Conservation (phyloP, 64 coral and sea anemone species). For the Pocillopora damicornis region DNA sequence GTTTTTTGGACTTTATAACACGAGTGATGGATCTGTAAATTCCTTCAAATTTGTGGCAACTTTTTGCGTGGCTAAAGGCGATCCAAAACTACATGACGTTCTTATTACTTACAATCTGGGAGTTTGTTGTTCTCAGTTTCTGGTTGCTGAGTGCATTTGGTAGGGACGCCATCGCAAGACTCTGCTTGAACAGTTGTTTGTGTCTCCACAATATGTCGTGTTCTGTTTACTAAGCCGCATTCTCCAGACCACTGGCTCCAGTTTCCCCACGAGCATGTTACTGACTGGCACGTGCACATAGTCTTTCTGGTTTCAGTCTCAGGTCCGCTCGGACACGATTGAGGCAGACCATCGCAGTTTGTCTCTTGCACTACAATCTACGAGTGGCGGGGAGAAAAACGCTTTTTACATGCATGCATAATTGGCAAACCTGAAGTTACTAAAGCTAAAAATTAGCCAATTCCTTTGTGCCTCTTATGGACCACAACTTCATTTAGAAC, state of each 20-base stretch:
- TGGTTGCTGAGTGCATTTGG: conserved; percentile 37
- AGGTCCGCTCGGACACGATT: conserved; percentile 24
- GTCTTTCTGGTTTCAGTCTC: conserved; percentile 20
- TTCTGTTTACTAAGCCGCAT: conserved; percentile 50
- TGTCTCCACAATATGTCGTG: conserved; percentile 41
- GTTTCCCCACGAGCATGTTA: conserved; percentile 19
- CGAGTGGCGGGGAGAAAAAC: not conserved
- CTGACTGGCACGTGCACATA: conserved; percentile 44
- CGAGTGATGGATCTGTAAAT: too few species aligned
- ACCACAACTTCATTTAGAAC: too few species aligned
- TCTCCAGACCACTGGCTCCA: conserved; percentile 48
- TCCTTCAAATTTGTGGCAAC: too few species aligned
- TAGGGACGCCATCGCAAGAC: conserved; percentile 48
- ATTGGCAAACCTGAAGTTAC: too few species aligned
- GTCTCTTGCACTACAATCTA: conserved; percentile 11
- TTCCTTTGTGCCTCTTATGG: too few species aligned
- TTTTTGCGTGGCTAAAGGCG: too few species aligned
- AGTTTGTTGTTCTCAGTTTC: conserved; percentile 50
- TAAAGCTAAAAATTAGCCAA: too few species aligned
- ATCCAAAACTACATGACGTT: not conserved
- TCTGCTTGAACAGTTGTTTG: conserved; percentile 33
- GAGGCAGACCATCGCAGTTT: conserved; percentile 7
- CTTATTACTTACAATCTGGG: conserved; percentile 35
- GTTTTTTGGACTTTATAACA: too few species aligned
- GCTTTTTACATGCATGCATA: not conserved